Percentiles rank a stretch among this genome's conserved stretches.
phyloP scores from a whole-genome alignment of 1,140 invertebrate species.

The Drosophila rhopaloa region DNA sequence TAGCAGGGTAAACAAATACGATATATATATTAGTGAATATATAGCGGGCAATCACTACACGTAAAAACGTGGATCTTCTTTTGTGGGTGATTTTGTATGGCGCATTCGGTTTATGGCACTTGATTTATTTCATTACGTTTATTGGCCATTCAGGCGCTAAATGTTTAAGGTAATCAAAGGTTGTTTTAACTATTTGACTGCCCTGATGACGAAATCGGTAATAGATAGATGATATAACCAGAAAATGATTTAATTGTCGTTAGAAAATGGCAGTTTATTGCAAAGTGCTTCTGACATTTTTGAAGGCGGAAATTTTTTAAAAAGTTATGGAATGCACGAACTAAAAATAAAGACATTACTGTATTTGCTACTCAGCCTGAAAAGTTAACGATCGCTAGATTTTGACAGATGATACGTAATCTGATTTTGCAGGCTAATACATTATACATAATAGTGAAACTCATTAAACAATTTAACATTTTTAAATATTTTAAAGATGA shows the following conservation, averaged over 20 bases:
- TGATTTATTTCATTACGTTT: conserved; percentile 43
- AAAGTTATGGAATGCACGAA: neutral
- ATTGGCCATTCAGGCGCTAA: conserved; percentile 27
- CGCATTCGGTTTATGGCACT: conserved; percentile 29
- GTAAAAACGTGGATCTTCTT: conserved; percentile 10
- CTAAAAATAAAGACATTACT: neutral
- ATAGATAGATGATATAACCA: neutral
- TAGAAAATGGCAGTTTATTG: neutral
- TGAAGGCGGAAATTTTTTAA: neutral
- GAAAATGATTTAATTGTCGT: conserved; percentile 2
- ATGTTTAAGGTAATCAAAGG: conserved; percentile 4
- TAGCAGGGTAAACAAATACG: conserved; percentile 60
- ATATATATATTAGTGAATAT: conserved; percentile 13
- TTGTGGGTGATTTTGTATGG: conserved; percentile 32
- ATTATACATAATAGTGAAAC: neutral
- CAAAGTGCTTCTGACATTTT: neutral
- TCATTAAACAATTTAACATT: neutral
- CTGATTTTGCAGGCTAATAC: neutral
- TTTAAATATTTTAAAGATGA: too few species aligned
- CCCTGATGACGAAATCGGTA: conserved; percentile 8
- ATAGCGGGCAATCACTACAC: conserved; percentile 7
- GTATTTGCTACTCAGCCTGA: neutral
- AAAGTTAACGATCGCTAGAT: neutral
- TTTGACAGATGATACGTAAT: neutral
- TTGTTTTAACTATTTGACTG: neutral